phyloP scores from a whole-genome alignment of 2,888 invertebrate species.

The Microctonus hyperodae region DNA sequence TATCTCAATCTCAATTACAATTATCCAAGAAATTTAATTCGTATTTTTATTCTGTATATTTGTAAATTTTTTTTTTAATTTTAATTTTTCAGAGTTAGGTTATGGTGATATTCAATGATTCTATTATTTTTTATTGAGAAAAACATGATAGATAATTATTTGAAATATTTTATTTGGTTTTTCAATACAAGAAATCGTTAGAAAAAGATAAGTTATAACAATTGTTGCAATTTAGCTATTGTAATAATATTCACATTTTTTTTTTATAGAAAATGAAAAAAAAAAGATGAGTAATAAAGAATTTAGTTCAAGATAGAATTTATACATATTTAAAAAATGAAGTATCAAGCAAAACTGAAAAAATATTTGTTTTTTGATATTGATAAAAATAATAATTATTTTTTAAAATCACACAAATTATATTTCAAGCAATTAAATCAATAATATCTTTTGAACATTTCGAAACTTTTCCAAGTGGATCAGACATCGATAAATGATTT shows the following conservation, averaged over 20 bases:
- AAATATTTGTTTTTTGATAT: too few relatives aligned
- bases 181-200: slow-evolving; percentile 14
- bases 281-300: neutral
- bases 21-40: neutral
- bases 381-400: neutral
- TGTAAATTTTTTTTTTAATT: too few relatives aligned
- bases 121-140: too few relatives aligned
- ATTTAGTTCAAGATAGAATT: too few relatives aligned
- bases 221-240: neutral
- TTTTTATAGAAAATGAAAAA: neutral
- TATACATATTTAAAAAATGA: too few relatives aligned
- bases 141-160: neutral
- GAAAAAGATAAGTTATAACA: neutral
- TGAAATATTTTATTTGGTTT: slow-evolving; percentile 21
- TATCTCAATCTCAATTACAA: slow-evolving; percentile 46
- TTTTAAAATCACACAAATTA: slow-evolving; percentile 37
- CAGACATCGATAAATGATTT: slow-evolving; percentile 41
- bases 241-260: neutral
- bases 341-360: too few relatives aligned
- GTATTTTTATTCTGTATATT: neutral
- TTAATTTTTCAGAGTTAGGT: neutral
- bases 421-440: slow-evolving; percentile 51
- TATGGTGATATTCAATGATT: too few relatives aligned
- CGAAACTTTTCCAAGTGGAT: slow-evolving; percentile 48
- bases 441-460: slow-evolving; percentile 57